Evolutionary conservation across 2,888 invertebrate genomes (phyloP), one percentile per base, ranked within the genome.

Genomic region (Bruchidius siliquastri): DNA sequence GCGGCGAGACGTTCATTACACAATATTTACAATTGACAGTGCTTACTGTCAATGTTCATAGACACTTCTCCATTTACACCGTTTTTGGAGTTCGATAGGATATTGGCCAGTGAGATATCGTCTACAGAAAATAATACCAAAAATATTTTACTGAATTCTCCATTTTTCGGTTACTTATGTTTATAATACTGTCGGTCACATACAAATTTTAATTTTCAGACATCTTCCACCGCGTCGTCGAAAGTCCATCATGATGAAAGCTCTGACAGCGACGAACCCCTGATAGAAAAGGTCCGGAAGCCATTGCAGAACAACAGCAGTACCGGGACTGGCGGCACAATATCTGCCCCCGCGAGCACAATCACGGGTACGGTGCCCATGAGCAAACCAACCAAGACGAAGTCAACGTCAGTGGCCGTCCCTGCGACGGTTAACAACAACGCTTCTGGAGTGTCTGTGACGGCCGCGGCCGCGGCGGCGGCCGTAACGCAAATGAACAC

Each of bases 181-280:
- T n/a, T n/a, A n/a, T n/a, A n/a, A n/a, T n/a, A n/a, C n/a, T n/a
- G n/a, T n/a, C n/a, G n/a, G n/a, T n/a, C n/a, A n/a, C n/a, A n/a
- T n/a, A n/a, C n/a, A n/a, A n/a, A n/a, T n/a, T n/a, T n/a, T n/a
- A n/a, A 26, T 49, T 49, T 49, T 13, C 18, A 49, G 49, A 13
- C 49, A 18, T 49, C 49, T 1, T 49, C 49, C 10, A 49, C 49
- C 49, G 49, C 10, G 1, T 8, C 49, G 49, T 49, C 67, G 6
- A 70, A 71, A 22, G 21, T 68, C 72, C 74, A 82, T 74, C 77
- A 76, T 83, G 94, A 94, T 80, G 91, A 91, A 68, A 91, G 91
- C 74, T 94, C 94, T 72, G 95, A 95, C 83, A 92, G 92, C 77
- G 95, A 95, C 84, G 94, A 95, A 86, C 94, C 94, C 73, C 87